These are phyloP conservation scores for Agrypnus murinus DNA, from an alignment of 2,888 invertebrate species.

Conservation along the genomic window DNA sequence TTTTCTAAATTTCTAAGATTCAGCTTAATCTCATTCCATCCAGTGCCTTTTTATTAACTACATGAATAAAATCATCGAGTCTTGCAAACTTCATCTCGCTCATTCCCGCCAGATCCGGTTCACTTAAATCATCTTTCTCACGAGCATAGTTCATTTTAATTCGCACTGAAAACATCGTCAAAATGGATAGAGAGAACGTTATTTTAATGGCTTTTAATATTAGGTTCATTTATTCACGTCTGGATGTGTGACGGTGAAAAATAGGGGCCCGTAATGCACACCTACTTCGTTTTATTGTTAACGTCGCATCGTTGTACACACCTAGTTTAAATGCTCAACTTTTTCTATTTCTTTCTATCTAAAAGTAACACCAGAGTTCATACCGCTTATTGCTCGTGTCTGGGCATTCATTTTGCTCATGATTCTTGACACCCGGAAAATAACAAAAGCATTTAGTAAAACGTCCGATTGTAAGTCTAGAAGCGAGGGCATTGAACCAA, in stretches of 20 bases:
- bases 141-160: constrained; percentile 8
- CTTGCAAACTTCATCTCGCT: no score
- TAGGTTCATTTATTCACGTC: constrained; percentile 28
- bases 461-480: neutral
- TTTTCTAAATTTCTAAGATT: no score
- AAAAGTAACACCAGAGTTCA: neutral
- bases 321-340: constrained; percentile 18
- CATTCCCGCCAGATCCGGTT: no score
- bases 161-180: constrained; percentile 4
- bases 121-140: neutral
- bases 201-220: constrained; percentile 16
- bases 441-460: neutral
- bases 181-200: constrained; percentile 7
- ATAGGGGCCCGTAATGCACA: constrained; percentile 4
- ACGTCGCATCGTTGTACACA: no score
- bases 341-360: neutral
- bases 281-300: constrained; percentile 21
- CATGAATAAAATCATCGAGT: no score
- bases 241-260: constrained; percentile 23
- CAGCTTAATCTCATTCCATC: no score
- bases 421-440: constrained; percentile 31
- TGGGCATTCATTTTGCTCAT: neutral
- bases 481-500: constrained; percentile 32
- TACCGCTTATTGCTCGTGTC: neutral
- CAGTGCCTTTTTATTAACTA: no score